phyloP scores from a whole-genome alignment of 2,113 vertebrate species.

The human (Homo sapiens) region GRCh38 chr7:151591001-151591500 shows the following conservation, averaged over 20 bases:
- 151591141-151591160: not conserved
- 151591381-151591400: fast-evolving
- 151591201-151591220: fast-evolving
- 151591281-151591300: not conserved
- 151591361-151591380: not conserved
- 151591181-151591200: not conserved
- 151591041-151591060: too few species aligned
- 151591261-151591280: fast-evolving
- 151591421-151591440: fast-evolving
- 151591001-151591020: not conserved
- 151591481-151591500: not conserved
- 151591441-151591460: fast-evolving
- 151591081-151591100: not conserved
- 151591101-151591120: fast-evolving
- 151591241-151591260: not conserved
- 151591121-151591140: not conserved
- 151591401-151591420: fast-evolving
- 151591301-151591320: not conserved
- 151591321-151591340: not conserved
- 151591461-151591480: not conserved
- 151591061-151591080: too few species aligned
- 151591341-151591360: not conserved
- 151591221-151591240: fast-evolving
- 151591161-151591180: too few species aligned
- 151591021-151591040: not conserved